Evolutionary conservation across 2,113 vertebrate species (phyloP), one percentile per base, ranked within the genome.

Genomic region (Gasterosteus nipponicus): DNA sequence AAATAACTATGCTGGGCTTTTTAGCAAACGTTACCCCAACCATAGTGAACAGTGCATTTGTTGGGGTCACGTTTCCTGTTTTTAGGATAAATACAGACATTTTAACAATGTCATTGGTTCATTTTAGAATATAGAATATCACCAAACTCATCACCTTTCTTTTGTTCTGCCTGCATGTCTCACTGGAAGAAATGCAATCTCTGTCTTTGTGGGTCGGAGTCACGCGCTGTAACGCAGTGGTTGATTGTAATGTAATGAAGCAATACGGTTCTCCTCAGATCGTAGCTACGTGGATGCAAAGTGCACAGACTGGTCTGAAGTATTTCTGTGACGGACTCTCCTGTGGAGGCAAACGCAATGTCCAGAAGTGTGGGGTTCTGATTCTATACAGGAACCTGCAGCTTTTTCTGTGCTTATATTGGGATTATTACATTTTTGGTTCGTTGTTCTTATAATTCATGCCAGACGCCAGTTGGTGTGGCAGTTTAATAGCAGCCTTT

Each of bases 371-470:
- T 65, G n/a, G 80, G 83, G 54, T 80, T 84, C 83, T 77, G 66
- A 39, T 82, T 70, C 80, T 54, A 72, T 53, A 73, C 79, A 11
- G 77, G 82, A 75, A 77, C 51, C 64, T 56, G 53, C 44, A 67
- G 58, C 57, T 70, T 88, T 81, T 87, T 26, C 22, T 73, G 72
- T 22, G 77, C 76, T 87, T 64, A 76, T 86, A 75, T 90, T 78
- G 81, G 82, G 73, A 89, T 88, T 86, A 72, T 86, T 84, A 84
- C 85, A 80, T 87, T 87, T 86, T 81, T 88, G 83, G 83, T 87
- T 69, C 73, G 82, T 89, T 89, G 83, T 88, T 86, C 75, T 78
- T 70, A 69, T 87, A 92, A 93, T 93, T 92, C 90, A 90, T 69
- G 81, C 82, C 87, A 85, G 77, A 87, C 86, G 85, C 78, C 87